Conservation (phyloP, 2,888 invertebrate species). For the Drosophila antonietae region DNA sequence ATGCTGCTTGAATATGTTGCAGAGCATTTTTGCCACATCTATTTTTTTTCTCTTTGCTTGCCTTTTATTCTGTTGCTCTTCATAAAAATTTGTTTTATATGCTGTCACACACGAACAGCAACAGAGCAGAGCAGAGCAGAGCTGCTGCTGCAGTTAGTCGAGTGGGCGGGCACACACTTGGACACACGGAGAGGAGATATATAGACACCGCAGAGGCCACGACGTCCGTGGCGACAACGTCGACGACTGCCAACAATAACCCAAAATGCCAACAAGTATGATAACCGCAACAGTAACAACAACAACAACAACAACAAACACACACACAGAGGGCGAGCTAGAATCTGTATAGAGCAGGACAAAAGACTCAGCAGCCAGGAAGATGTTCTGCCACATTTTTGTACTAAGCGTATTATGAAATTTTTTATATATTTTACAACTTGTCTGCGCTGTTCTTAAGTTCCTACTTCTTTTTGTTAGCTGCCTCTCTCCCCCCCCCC, state of each 20-base stretch:
- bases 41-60: constrained; percentile 1
- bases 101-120: constrained; percentile 50
- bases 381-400: constrained; percentile 75
- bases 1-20: constrained; percentile 54
- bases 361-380: constrained; percentile 46
- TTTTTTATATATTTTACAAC: constrained; percentile 76
- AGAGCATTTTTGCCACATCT: constrained; percentile 23
- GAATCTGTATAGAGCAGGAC: constrained; percentile 48
- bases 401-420: constrained; percentile 75
- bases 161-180: constrained; percentile 45
- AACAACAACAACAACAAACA: constrained; percentile 38
- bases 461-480: constrained; percentile 20
- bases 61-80: constrained; percentile 50
- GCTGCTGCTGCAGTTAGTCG: constrained; percentile 44
- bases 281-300: constrained; percentile 65
- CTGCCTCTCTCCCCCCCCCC: neutral
- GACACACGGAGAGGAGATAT: neutral
- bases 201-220: constrained; percentile 33
- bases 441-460: constrained; percentile 59
- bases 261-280: constrained; percentile 76
- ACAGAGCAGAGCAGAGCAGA: constrained; percentile 12
- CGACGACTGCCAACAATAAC: constrained; percentile 70
- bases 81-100: constrained; percentile 81
- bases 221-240: constrained; percentile 38
- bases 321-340: constrained; percentile 32